Conservation (phyloP, 2,888 invertebrate species). For the Ophioninae sp. region DNA sequence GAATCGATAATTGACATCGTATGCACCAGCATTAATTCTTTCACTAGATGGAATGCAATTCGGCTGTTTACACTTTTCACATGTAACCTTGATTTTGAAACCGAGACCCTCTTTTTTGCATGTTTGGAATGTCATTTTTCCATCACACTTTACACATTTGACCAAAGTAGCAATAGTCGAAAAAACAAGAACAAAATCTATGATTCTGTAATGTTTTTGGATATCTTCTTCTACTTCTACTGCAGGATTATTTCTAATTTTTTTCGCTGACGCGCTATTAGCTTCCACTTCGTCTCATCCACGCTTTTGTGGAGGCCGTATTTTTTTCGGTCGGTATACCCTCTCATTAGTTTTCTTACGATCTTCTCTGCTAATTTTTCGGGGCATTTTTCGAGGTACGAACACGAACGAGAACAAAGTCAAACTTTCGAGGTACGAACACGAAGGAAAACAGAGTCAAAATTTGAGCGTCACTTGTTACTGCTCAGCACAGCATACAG, state of each 20-base stretch:
- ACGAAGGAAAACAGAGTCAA: slow-evolving; percentile 8
- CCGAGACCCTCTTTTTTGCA: slow-evolving; percentile 61
- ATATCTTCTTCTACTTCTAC: slow-evolving; percentile 46
- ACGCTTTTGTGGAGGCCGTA: slow-evolving; percentile 4
- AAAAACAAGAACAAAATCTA: slow-evolving; percentile 64
- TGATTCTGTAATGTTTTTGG: slow-evolving; percentile 62
- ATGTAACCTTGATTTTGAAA: slow-evolving; percentile 54
- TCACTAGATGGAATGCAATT: slow-evolving; percentile 60
- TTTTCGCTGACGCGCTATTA: slow-evolving; percentile 60
- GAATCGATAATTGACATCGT: slow-evolving; percentile 12
- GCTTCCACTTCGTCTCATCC: slow-evolving; percentile 45
- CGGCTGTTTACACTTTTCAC: slow-evolving; percentile 63
- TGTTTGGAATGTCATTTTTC: slow-evolving; percentile 59
- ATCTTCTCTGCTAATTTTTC: no score
- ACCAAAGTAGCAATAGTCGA: slow-evolving; percentile 62
- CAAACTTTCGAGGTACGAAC: background rate
- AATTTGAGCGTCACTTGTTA: background rate
- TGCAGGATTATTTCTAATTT: slow-evolving; percentile 49
- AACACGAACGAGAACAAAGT: background rate
- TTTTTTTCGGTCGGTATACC: slow-evolving; percentile 19
- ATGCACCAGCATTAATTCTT: slow-evolving; percentile 61
- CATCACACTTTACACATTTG: slow-evolving; percentile 62
- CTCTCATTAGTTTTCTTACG: no score
- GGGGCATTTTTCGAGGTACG: no score
- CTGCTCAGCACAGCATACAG: no score